Evolutionary conservation across 1,140 invertebrate species (phyloP).

Genomic region (Harpegnathos saltator): DNA sequence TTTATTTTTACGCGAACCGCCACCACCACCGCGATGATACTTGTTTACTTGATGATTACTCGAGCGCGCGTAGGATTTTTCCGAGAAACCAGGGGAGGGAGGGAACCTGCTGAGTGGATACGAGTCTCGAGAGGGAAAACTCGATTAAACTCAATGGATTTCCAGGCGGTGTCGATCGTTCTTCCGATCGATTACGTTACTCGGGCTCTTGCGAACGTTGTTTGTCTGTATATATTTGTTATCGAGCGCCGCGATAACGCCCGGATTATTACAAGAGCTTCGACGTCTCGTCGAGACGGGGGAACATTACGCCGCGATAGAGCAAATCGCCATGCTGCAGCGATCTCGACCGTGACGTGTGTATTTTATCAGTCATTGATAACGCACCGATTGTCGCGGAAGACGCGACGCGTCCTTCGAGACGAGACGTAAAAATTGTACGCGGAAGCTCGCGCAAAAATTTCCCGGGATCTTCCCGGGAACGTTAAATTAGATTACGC

Average conservation of each 20-base stretch:
- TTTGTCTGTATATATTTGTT: not conserved
- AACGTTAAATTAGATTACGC: no score
- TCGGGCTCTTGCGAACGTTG: no score
- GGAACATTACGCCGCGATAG: not conserved
- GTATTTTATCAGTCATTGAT: constrained; percentile 1
- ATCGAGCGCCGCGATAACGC: constrained; percentile 1
- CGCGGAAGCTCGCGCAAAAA: no score
- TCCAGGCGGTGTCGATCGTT: not conserved
- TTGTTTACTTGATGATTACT: no score
- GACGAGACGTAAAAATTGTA: not conserved
- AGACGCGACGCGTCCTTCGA: not conserved
- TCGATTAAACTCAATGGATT: no score
- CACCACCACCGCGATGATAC: no score
- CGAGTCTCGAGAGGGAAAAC: no score
- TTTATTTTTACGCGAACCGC: no score
- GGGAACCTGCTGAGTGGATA: no score
- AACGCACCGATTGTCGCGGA: not conserved
- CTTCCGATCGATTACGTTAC: not conserved
- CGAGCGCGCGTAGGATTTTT: no score
- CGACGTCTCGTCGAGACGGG: not conserved
- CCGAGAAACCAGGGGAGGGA: no score
- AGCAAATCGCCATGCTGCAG: not conserved
- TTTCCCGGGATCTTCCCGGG: no score
- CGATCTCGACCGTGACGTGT: constrained; percentile 13
- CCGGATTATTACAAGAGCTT: not conserved